phyloP scores from a whole-genome alignment of 2,888 invertebrate genomes.

The Amphimallon solstitiale region DNA sequence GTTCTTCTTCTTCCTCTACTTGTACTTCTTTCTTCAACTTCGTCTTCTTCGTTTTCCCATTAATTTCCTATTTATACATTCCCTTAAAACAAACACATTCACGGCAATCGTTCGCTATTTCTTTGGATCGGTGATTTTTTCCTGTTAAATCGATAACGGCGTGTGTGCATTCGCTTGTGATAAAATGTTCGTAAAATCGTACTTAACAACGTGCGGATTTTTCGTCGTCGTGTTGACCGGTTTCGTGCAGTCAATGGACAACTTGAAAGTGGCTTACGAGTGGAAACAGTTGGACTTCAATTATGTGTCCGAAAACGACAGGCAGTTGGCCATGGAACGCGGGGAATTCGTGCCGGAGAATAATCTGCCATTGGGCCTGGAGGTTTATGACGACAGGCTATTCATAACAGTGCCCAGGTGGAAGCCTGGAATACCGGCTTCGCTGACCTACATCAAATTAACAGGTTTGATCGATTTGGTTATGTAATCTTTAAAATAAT shows the following conservation, averaged over 20 bases:
- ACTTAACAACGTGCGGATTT: not conserved
- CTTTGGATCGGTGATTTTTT: no score
- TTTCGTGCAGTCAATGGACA: conserved; percentile 67
- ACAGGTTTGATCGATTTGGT: conserved; percentile 76
- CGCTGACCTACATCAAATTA: conserved; percentile 76
- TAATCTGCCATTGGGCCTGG: conserved; percentile 79
- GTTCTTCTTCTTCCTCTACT: no score
- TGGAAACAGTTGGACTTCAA: conserved; percentile 80
- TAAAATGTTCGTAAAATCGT: no score
- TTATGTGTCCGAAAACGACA: conserved; percentile 68
- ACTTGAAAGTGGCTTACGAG: conserved; percentile 74
- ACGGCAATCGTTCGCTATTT: no score
- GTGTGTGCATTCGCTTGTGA: no score
- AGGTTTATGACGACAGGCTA: conserved; percentile 74
- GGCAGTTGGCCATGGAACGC: conserved; percentile 69
- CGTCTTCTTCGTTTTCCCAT: no score
- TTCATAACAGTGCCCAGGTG: conserved; percentile 81
- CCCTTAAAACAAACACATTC: no score
- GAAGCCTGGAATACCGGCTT: conserved; percentile 79
- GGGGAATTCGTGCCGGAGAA: conserved; percentile 75
- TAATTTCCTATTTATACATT: no score
- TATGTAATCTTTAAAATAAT: no score
- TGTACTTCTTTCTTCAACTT: no score
- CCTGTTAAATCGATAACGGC: no score
- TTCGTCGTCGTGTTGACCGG: not conserved